phyloP scores from a whole-genome alignment of 2,888 invertebrate species.

The Orthonevra nobilis region DNA sequence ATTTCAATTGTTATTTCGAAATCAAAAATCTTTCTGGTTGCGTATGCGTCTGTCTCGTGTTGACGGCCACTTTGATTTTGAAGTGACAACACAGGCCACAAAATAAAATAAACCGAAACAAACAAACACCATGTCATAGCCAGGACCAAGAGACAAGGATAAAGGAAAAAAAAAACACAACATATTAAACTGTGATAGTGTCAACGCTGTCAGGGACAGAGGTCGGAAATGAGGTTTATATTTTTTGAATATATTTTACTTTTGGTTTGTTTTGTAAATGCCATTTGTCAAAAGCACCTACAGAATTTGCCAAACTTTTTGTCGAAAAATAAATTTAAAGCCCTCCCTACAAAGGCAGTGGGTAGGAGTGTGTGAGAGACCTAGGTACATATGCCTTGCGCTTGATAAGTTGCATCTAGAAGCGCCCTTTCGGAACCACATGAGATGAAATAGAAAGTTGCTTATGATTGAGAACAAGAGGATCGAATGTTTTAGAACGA shows the following conservation, averaged over 20 bases:
- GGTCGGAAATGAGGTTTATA: slow-evolving; percentile 52
- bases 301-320: too few species aligned
- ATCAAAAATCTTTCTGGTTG: background rate
- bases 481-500: too few species aligned
- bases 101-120: slow-evolving; percentile 6
- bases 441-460: too few species aligned
- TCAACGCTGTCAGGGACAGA: slow-evolving; percentile 49
- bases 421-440: too few species aligned
- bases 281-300: too few species aligned
- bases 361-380: too few species aligned
- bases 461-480: too few species aligned
- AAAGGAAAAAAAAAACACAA: slow-evolving; percentile 19
- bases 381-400: too few species aligned
- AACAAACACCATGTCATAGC: slow-evolving; percentile 34
- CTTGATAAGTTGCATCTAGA: too few species aligned
- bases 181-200: slow-evolving; percentile 45
- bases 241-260: slow-evolving; percentile 22
- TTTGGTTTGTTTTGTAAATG: slow-evolving; percentile 16
- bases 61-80: slow-evolving; percentile 14
- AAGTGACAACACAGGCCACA: background rate
- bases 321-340: too few species aligned
- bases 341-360: too few species aligned
- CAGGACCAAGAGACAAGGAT: slow-evolving; percentile 31
- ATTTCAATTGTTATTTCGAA: slow-evolving; percentile 27
- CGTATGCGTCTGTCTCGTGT: background rate